Conservation (phyloP, 2,797 vertebrate species). For the Pipistrellus kuhlii region DNA sequence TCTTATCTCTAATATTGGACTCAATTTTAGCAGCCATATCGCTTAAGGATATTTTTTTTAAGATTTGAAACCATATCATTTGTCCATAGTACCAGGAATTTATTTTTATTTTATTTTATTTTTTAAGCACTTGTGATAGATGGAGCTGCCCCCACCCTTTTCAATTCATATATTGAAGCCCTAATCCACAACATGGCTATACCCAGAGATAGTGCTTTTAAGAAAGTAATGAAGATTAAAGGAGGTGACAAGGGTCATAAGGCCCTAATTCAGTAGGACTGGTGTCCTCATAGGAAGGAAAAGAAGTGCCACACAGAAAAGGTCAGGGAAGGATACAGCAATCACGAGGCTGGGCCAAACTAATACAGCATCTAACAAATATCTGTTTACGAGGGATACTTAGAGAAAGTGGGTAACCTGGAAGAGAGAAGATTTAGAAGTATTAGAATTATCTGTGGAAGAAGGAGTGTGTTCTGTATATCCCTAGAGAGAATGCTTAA, state of each 20-base stretch:
- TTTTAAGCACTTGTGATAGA: not conserved
- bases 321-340: not conserved
- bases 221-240: slow-evolving; percentile 28
- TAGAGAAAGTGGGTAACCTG: not conserved
- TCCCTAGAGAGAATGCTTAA: not conserved
- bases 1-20: not conserved
- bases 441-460: not conserved
- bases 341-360: not conserved
- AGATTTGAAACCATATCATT: not conserved
- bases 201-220: not conserved
- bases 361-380: not conserved
- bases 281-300: not conserved
- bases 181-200: not conserved
- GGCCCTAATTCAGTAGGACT: not conserved
- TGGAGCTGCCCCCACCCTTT: not conserved
- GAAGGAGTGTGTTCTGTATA: not conserved
- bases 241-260: not conserved
- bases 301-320: not conserved
- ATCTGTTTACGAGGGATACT: not conserved
- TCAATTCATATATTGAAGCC: not conserved
- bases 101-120: not conserved
- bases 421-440: slow-evolving; percentile 13
- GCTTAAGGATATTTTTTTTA: slow-evolving; percentile 2
- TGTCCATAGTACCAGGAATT: not conserved
- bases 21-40: not conserved